Evolutionary conservation across 2,888 invertebrate genomes (phyloP).

Genomic region (Sthenelais limicola): DNA sequence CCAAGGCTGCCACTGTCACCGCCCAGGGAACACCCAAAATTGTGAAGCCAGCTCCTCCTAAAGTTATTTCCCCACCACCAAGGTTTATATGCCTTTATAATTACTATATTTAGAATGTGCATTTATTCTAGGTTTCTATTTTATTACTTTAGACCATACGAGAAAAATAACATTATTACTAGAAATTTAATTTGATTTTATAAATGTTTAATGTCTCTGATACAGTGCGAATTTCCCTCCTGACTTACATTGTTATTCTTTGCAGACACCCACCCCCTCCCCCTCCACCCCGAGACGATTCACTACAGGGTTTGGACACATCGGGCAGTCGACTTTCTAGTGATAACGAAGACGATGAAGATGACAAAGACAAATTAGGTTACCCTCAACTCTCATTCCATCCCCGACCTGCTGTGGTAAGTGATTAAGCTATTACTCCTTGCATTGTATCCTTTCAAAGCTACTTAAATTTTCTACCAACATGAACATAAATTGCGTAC

Average conservation of each 20-base stretch:
- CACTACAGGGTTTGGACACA: slow-evolving; percentile 45
- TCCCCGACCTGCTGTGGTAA: slow-evolving; percentile 67
- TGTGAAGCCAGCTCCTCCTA: too few relatives aligned
- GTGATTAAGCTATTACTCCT: too few relatives aligned
- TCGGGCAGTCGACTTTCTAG: slow-evolving; percentile 41
- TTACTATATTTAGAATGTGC: background rate
- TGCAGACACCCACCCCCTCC: slow-evolving; percentile 41
- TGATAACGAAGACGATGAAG: slow-evolving; percentile 51
- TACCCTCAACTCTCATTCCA: slow-evolving; percentile 61
- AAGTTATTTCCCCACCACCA: too few relatives aligned
- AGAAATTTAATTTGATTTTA: too few relatives aligned
- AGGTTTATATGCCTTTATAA: background rate
- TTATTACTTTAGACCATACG: background rate
- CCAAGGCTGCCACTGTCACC: too few relatives aligned
- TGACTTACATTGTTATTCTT: too few relatives aligned
- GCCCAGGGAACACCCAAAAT: too few relatives aligned
- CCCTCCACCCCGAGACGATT: slow-evolving; percentile 47
- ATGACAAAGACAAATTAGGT: slow-evolving; percentile 54
- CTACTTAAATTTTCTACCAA: background rate
- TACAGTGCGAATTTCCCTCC: too few relatives aligned
- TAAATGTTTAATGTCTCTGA: too few relatives aligned
- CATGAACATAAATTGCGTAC: background rate
- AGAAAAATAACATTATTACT: too few relatives aligned
- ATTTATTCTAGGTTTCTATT: background rate
- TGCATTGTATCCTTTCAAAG: background rate